Evolutionary conservation across 64 coral and sea anemone species (phyloP).

Genomic region (Trachythela sp.): DNA sequence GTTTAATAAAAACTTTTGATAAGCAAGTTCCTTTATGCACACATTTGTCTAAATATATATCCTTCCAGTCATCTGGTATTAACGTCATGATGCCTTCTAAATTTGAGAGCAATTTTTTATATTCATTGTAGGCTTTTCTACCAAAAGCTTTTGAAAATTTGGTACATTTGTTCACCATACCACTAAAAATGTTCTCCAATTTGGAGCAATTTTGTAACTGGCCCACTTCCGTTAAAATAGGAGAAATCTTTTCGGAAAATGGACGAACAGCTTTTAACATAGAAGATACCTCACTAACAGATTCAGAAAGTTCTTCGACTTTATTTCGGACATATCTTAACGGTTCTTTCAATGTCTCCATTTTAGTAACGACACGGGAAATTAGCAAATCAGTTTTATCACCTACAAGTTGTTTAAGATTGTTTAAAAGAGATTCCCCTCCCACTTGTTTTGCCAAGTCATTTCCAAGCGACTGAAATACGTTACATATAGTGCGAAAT

Average conservation of each 20-base stretch:
- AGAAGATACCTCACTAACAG: not conserved
- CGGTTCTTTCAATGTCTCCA: no score
- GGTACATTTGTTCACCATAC: not conserved
- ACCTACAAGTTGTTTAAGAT: conserved; percentile 26
- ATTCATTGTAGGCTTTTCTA: not conserved
- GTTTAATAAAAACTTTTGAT: not conserved
- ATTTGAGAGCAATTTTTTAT: not conserved
- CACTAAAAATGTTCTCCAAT: not conserved
- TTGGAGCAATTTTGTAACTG: not conserved
- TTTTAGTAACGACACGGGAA: no score
- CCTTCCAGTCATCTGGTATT: not conserved
- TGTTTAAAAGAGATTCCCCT: conserved; percentile 55
- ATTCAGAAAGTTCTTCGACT: not conserved
- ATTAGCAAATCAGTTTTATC: not conserved
- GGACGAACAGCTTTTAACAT: not conserved
- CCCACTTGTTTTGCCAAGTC: conserved; percentile 53
- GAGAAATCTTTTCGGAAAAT: not conserved
- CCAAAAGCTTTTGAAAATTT: not conserved
- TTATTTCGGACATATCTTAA: not conserved
- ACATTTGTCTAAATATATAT: not conserved
- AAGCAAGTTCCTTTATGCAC: not conserved
- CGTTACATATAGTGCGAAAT: conserved; percentile 56
- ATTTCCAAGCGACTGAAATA: conserved; percentile 55
- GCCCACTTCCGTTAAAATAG: not conserved
- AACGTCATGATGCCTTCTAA: not conserved